Conservation (phyloP, 2,888 invertebrate species). For the Lasioglossum leucozonium region DNA sequence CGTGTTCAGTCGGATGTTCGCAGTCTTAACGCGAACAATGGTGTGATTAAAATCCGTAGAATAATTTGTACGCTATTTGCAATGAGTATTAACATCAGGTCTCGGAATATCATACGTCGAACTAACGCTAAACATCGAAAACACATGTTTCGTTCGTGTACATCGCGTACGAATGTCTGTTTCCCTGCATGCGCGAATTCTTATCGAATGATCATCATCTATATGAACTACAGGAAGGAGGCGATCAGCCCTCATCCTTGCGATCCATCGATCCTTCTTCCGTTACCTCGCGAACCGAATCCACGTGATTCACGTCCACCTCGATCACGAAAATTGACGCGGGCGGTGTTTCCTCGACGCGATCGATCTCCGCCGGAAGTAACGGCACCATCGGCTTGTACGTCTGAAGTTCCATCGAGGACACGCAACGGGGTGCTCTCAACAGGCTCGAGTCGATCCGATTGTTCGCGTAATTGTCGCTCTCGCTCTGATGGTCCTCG, state of each 20-base stretch:
- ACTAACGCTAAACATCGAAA: constrained; percentile 38
- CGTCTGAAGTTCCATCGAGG: constrained; percentile 69
- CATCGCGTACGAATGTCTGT: neutral
- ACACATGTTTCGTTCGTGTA: neutral
- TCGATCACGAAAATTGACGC: constrained; percentile 77
- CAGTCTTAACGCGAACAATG: constrained; percentile 10
- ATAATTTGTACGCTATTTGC: constrained; percentile 10
- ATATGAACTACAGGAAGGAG: neutral
- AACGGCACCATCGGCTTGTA: constrained; percentile 65
- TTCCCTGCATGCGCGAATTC: neutral
- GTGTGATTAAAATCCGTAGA: constrained; percentile 10
- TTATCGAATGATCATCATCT: constrained; percentile 10
- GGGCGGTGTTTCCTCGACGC: constrained; percentile 55
- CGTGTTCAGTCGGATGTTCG: constrained; percentile 30
- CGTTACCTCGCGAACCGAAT: constrained; percentile 34
- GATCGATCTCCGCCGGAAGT: constrained; percentile 56
- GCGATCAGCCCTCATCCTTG: constrained; percentile 54
- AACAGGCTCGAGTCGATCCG: constrained; percentile 21
- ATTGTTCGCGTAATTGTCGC: constrained; percentile 32
- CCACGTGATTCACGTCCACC: constrained; percentile 74
- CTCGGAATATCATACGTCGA: constrained; percentile 40
- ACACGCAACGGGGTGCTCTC: constrained; percentile 46
- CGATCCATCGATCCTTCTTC: constrained; percentile 51
- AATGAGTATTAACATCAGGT: constrained; percentile 42
- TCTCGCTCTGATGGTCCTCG: constrained; percentile 49